Percentiles rank a stretch among this genome's conserved stretches.
phyloP scores from a whole-genome alignment of 1,140 invertebrate genomes.

The Leptonema lineaticorne region DNA sequence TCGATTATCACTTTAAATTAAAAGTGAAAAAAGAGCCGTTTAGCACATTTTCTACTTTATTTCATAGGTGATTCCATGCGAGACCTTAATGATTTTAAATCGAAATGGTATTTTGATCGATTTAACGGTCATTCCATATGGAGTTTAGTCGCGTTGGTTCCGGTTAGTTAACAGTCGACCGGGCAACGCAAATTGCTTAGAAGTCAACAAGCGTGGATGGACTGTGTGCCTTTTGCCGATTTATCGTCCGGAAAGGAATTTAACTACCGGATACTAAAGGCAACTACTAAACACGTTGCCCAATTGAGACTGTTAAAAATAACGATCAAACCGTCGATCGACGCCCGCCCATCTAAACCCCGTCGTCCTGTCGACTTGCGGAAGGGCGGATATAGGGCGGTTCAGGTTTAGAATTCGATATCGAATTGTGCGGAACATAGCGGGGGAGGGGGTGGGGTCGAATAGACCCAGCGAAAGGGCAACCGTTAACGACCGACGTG shows the following conservation, averaged over 20 bases:
- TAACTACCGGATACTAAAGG: slow-evolving; percentile 23
- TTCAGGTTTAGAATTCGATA: not conserved
- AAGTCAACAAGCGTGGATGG: slow-evolving; percentile 27
- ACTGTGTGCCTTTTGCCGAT: slow-evolving; percentile 17
- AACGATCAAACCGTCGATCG: slow-evolving; percentile 20
- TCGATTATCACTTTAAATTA: too few relatives aligned
- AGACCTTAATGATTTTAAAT: too few relatives aligned
- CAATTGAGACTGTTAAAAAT: slow-evolving; percentile 26
- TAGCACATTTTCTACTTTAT: too few relatives aligned
- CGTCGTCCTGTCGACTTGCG: too few relatives aligned
- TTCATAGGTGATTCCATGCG: too few relatives aligned
- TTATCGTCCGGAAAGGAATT: slow-evolving; percentile 25
- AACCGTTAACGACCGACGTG: not conserved
- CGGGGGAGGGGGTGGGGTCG: not conserved
- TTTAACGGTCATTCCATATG: not conserved
- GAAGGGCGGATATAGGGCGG: too few relatives aligned
- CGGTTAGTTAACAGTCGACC: slow-evolving; percentile 17
- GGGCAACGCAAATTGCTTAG: slow-evolving; percentile 30
- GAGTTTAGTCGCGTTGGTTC: not conserved
- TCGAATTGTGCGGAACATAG: not conserved
- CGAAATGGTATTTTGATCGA: slow-evolving; percentile 4
- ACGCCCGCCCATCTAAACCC: too few relatives aligned
- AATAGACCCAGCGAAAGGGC: not conserved
- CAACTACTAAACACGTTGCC: slow-evolving; percentile 14
- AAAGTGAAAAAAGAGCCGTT: too few relatives aligned